Percentiles rank a stretch among this genome's conserved stretches.
Conservation (phyloP, 2,888 invertebrate genomes). For the Tholera decimalis region DNA sequence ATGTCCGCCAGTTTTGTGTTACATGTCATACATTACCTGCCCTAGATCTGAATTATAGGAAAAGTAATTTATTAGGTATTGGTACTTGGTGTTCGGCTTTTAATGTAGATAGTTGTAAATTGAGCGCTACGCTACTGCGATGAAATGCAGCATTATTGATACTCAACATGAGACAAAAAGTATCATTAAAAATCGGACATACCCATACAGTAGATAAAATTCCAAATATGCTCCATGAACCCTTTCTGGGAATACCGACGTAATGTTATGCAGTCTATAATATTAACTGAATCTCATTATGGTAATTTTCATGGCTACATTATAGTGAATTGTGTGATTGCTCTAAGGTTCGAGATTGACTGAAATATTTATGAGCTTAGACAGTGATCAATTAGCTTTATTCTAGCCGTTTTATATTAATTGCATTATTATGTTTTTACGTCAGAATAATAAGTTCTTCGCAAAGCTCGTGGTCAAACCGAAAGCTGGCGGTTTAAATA, state of each 20-base stretch:
- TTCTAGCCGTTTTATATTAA: constrained; percentile 22
- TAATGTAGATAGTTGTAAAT: background rate
- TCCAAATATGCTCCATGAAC: background rate
- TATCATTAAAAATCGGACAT: too few species aligned
- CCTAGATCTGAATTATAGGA: constrained; percentile 16
- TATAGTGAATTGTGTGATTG: constrained; percentile 37
- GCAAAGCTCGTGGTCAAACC: background rate
- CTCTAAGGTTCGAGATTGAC: constrained; percentile 29
- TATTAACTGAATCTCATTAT: constrained; percentile 27
- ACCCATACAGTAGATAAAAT: too few species aligned
- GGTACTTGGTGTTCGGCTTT: background rate
- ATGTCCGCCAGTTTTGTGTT: constrained; percentile 61
- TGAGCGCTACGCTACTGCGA: background rate
- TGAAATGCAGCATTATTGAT: background rate
- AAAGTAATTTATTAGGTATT: background rate
- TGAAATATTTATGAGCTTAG: constrained; percentile 41
- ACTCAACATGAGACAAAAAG: background rate
- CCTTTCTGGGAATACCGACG: background rate
- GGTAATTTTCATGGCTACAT: constrained; percentile 34
- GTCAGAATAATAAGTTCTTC: background rate
- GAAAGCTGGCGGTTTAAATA: background rate
- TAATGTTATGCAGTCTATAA: constrained; percentile 4
- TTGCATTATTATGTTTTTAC: constrained; percentile 4
- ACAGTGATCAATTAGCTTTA: constrained; percentile 32
- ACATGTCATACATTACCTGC: constrained; percentile 49